Evolutionary conservation across 2,888 invertebrate genomes (phyloP).

Genomic region (Papilio demoleus): DNA sequence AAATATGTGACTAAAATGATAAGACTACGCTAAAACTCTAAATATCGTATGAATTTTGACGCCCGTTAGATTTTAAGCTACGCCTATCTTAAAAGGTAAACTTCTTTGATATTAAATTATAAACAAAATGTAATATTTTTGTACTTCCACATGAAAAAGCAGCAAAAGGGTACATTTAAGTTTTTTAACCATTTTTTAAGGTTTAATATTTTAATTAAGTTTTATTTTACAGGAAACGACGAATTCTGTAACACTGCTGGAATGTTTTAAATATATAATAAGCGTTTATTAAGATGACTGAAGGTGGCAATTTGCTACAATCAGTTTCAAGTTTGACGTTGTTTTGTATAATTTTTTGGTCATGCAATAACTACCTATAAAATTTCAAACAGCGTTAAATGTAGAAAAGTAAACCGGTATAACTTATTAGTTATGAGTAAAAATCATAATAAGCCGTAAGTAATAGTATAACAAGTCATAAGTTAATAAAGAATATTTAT

Average conservation of each 20-base stretch:
- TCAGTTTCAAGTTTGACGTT: conserved; percentile 10
- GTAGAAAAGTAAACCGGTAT: conserved; percentile 25
- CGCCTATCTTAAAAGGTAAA: too few species aligned
- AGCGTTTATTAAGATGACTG: background rate
- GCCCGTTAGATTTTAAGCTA: too few species aligned
- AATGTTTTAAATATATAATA: conserved; percentile 17
- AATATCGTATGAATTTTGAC: too few species aligned
- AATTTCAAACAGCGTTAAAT: conserved; percentile 29
- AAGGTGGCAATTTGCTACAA: conserved; percentile 22
- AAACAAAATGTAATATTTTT: background rate
- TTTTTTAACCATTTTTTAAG: background rate
- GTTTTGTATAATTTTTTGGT: conserved; percentile 24
- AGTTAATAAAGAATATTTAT: too few species aligned
- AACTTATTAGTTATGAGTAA: conserved; percentile 12
- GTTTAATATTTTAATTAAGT: background rate
- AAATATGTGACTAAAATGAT: too few species aligned
- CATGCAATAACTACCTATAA: conserved; percentile 18
- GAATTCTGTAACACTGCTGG: background rate
- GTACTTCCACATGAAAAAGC: background rate
- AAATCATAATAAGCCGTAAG: background rate
- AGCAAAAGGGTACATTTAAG: background rate
- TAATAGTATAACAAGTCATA: too few species aligned
- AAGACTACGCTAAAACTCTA: too few species aligned
- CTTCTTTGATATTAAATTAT: too few species aligned
- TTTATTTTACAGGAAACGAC: background rate